Evolutionary conservation across 2,888 invertebrate species (phyloP).

Genomic region (Chrysomela aeneicollis): DNA sequence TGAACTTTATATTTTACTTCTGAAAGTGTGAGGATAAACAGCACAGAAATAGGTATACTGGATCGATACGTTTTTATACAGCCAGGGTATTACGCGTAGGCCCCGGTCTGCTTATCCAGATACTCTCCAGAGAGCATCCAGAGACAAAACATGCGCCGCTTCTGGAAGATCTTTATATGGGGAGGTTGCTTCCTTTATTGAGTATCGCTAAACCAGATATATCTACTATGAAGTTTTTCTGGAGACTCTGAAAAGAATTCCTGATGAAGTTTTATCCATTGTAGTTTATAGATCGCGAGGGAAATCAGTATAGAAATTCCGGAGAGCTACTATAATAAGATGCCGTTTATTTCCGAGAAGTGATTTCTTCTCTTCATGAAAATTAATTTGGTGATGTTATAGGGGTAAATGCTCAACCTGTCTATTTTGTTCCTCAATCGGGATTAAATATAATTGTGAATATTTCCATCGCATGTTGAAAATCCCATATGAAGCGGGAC

Average conservation of each 20-base stretch:
- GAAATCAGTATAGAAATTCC: no score
- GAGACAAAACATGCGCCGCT: conserved; percentile 3
- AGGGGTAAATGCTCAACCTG: no score
- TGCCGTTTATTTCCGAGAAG: no score
- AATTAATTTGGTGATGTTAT: no score
- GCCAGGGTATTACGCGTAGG: conserved; percentile 24
- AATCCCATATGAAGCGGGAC: no score
- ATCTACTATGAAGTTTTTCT: background rate
- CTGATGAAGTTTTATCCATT: background rate
- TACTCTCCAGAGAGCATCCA: conserved; percentile 6
- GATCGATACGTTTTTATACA: conserved; percentile 37
- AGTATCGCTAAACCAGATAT: background rate
- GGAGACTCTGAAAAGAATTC: background rate
- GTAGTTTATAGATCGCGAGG: background rate
- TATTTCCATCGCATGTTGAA: no score
- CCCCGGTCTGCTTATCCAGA: conserved; percentile 20
- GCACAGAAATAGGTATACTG: conserved; percentile 30
- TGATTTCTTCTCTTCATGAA: no score
- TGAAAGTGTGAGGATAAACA: conserved; percentile 17
- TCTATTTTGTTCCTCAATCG: no score
- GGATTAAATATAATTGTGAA: no score
- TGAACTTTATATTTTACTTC: background rate
- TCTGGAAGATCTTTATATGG: background rate
- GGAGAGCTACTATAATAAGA: no score
- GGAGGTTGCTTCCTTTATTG: background rate